A percentile compares a stretch with the other conserved stretches of the same genome.
These are phyloP conservation scores for Limanda limanda DNA, from an alignment of 2,113 vertebrate genomes.

Conservation along the genomic window DNA sequence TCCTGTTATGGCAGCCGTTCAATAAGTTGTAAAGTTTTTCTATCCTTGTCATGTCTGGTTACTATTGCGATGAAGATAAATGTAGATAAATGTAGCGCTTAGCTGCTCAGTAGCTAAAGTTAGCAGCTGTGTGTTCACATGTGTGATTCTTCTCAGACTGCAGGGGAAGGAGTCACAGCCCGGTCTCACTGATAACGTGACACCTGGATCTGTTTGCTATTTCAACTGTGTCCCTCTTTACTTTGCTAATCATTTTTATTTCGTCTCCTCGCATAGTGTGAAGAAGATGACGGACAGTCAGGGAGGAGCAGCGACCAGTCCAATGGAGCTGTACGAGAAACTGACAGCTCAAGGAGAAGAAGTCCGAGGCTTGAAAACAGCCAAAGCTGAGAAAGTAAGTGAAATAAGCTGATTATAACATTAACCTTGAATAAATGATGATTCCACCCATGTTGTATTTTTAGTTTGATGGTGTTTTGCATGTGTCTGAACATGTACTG, in stretches of 20 bases:
- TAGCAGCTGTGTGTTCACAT: conserved; percentile 37
- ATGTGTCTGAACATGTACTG: too few relatives aligned
- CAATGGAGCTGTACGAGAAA: conserved; percentile 86
- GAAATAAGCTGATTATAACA: neutral
- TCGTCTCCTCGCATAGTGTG: neutral
- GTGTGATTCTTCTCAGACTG: conserved; percentile 18
- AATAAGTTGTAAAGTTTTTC: neutral
- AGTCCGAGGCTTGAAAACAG: conserved; percentile 87
- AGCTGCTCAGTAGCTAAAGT: conserved; percentile 3
- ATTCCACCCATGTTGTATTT: too few relatives aligned
- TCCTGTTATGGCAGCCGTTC: rapidly evolving
- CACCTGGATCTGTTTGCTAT: neutral
- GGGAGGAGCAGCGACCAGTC: conserved; percentile 9
- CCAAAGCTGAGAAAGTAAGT: conserved; percentile 88
- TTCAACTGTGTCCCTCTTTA: neutral
- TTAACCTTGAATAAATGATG: neutral
- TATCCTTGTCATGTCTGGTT: neutral
- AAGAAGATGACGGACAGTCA: conserved; percentile 84
- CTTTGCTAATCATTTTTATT: neutral
- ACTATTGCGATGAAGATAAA: neutral
- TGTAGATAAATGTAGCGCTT: too few relatives aligned
- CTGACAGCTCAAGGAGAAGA: conserved; percentile 87
- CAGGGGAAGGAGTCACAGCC: too few relatives aligned
- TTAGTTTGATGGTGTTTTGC: too few relatives aligned
- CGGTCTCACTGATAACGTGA: neutral